Conservation (phyloP, 2,113 vertebrate species). For the Psittacula cyanocephala region DNA sequence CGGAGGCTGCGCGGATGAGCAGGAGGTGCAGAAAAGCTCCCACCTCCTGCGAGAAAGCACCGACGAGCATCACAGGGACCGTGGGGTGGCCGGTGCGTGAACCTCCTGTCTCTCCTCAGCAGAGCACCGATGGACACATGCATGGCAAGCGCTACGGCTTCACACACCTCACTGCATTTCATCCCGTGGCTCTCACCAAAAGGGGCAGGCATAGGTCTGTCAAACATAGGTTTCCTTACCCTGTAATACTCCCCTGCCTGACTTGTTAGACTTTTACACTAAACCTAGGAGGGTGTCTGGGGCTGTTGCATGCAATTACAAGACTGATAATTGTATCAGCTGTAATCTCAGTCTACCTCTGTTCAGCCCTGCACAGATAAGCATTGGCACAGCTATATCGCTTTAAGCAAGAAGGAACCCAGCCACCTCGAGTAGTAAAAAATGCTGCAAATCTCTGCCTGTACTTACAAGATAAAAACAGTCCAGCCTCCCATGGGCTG, state of each 20-base stretch:
- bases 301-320: background rate
- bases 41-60: accelerated
- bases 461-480: background rate
- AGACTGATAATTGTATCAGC: background rate
- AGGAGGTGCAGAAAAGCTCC: background rate
- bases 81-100: accelerated
- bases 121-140: accelerated
- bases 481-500: background rate
- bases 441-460: background rate
- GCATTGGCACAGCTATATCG: accelerated
- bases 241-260: background rate
- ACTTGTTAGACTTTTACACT: accelerated
- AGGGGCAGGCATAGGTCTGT: background rate
- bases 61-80: accelerated
- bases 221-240: background rate
- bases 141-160: accelerated
- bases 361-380: background rate
- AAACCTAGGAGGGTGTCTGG: background rate
- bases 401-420: background rate
- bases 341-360: background rate
- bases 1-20: background rate
- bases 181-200: accelerated
- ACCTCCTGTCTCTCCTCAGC: background rate
- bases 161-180: accelerated
- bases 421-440: background rate